phyloP scores from a whole-genome alignment of 2,888 invertebrate species.

The Drosophila falleni region DNA sequence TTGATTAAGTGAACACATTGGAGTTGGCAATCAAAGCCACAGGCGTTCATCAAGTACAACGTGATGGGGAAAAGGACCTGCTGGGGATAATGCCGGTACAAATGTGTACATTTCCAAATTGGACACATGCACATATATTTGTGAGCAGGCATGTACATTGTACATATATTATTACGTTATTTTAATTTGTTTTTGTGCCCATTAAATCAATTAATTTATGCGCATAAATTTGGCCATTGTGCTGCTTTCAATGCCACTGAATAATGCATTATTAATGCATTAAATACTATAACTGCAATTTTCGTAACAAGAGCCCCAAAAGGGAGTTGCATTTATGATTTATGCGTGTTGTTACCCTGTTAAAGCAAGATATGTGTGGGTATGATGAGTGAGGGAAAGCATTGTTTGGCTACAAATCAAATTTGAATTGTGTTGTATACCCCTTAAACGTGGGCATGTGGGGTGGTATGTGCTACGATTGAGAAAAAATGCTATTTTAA shows the following conservation, averaged over 20 bases:
- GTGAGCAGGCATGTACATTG: too few relatives aligned
- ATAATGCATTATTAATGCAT: constrained; percentile 59
- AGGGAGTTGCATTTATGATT: neutral
- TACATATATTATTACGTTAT: constrained; percentile 33
- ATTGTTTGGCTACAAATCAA: neutral
- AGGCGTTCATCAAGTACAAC: too few relatives aligned
- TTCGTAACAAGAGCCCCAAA: neutral
- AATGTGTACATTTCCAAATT: too few relatives aligned
- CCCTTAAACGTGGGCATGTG: neutral
- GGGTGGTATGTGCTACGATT: neutral
- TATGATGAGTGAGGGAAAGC: neutral
- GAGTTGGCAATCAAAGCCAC: too few relatives aligned
- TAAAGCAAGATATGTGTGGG: neutral
- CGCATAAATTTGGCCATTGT: constrained; percentile 48
- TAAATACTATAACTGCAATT: constrained; percentile 19
- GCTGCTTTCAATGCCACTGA: constrained; percentile 51
- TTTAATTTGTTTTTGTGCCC: constrained; percentile 52
- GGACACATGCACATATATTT: too few relatives aligned
- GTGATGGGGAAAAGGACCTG: too few relatives aligned
- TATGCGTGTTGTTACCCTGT: neutral
- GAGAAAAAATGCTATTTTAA: too few relatives aligned
- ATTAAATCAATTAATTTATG: constrained; percentile 67
- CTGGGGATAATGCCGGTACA: too few relatives aligned
- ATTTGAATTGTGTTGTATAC: neutral
- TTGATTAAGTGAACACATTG: too few relatives aligned